Percentiles rank a stretch among this genome's conserved stretches.
These are phyloP conservation scores for Chaetogeoica ovagalla DNA, from an alignment of 2,888 invertebrate species.

Conservation along the genomic window DNA sequence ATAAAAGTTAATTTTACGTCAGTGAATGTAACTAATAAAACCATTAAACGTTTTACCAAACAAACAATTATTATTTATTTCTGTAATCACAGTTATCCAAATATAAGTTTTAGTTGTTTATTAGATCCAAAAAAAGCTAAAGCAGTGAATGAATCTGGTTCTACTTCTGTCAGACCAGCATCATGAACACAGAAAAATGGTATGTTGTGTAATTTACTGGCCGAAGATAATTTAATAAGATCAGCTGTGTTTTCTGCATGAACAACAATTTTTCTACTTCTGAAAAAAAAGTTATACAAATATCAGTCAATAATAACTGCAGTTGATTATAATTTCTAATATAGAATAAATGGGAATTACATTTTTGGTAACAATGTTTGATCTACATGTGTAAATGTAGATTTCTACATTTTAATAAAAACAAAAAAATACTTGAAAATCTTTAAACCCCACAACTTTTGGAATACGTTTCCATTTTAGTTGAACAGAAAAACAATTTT, in stretches of 20 bases:
- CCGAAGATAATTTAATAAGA: neutral
- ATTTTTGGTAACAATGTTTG: too few relatives aligned
- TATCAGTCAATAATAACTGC: too few relatives aligned
- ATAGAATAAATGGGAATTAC: neutral
- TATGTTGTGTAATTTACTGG: constrained; percentile 1
- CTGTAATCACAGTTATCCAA: constrained; percentile 31
- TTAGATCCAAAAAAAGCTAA: constrained; percentile 36
- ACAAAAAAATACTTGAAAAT: too few relatives aligned
- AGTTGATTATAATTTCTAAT: neutral
- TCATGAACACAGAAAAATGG: constrained; percentile 37
- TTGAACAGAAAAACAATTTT: too few relatives aligned
- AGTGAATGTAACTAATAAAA: constrained; percentile 21
- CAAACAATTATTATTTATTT: constrained; percentile 20
- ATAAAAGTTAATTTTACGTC: constrained; percentile 17
- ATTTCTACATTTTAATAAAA: too few relatives aligned
- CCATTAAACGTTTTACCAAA: constrained; percentile 35
- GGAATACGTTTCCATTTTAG: too few relatives aligned
- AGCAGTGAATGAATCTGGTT: constrained; percentile 28
- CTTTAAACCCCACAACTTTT: too few relatives aligned
- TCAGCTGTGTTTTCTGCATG: constrained; percentile 20
- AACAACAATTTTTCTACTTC: constrained; percentile 45
- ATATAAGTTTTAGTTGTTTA: constrained; percentile 26
- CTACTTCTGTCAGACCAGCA: constrained; percentile 30
- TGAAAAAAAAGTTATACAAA: too few relatives aligned
- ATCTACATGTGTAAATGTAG: too few relatives aligned